phyloP scores from a whole-genome alignment of 2,888 invertebrate species.

The Amiota mariae region DNA sequence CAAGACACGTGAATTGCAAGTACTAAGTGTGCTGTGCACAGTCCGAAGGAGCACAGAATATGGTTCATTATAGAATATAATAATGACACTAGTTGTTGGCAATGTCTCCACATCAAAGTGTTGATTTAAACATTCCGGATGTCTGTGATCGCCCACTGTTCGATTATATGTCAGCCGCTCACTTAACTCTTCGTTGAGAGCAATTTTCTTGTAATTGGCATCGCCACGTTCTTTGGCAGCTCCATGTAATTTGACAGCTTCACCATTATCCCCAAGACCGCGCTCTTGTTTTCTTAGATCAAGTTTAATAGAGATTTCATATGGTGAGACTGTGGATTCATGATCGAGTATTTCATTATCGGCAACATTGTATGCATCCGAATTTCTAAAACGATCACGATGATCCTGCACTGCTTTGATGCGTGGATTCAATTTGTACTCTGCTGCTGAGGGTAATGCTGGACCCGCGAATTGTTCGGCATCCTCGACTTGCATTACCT shows the following conservation, averaged over 20 bases:
- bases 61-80: slow-evolving; percentile 93
- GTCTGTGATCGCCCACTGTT: slow-evolving; percentile 74
- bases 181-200: slow-evolving; percentile 90
- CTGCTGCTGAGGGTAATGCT: slow-evolving; percentile 14
- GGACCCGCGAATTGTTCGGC: slow-evolving; percentile 23
- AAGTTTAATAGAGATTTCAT: slow-evolving; percentile 74
- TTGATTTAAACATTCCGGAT: slow-evolving; percentile 66
- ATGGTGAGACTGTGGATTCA: slow-evolving; percentile 54
- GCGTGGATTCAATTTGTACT: slow-evolving; percentile 38
- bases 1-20: slow-evolving; percentile 78
- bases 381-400: slow-evolving; percentile 33
- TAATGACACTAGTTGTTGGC: slow-evolving; percentile 83
- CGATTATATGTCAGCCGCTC: slow-evolving; percentile 90
- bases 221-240: slow-evolving; percentile 80
- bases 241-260: slow-evolving; percentile 79
- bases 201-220: slow-evolving; percentile 84
- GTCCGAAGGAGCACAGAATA: slow-evolving; percentile 87
- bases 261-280: slow-evolving; percentile 83
- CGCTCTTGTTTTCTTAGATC: slow-evolving; percentile 80
- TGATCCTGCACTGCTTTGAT: slow-evolving; percentile 16
- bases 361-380: slow-evolving; percentile 38
- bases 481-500: slow-evolving; percentile 58
- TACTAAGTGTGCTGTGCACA: slow-evolving; percentile 83
- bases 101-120: slow-evolving; percentile 79
- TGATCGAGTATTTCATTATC: slow-evolving; percentile 56